phyloP scores from a whole-genome alignment of 2,888 invertebrate species.

The Acholoe squamosa region DNA sequence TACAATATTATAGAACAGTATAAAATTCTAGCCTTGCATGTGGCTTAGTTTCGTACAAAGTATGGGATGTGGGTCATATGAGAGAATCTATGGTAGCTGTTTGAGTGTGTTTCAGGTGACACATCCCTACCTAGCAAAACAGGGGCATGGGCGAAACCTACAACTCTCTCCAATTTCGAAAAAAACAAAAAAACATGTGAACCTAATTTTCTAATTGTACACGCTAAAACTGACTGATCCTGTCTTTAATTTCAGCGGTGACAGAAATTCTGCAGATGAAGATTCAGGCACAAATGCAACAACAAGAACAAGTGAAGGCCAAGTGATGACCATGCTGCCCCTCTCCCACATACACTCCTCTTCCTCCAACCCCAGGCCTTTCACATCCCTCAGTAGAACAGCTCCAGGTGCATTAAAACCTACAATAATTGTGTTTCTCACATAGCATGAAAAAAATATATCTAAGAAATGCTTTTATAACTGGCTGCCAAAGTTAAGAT shows the following conservation, averaged over 20 bases:
- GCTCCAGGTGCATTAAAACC: neutral
- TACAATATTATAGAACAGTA: too few species aligned
- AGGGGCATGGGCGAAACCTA: neutral
- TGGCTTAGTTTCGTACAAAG: too few species aligned
- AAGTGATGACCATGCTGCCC: neutral
- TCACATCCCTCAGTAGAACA: neutral
- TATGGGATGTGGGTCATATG: too few species aligned
- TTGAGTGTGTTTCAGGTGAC: neutral
- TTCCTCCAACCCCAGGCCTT: neutral
- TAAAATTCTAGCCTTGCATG: too few species aligned
- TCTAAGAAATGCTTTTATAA: too few species aligned
- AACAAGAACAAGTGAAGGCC: slow-evolving; percentile 70
- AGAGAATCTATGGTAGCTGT: too few species aligned
- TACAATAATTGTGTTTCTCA: too few species aligned
- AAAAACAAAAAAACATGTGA: neutral
- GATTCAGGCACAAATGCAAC: slow-evolving; percentile 76
- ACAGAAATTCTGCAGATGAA: slow-evolving; percentile 79
- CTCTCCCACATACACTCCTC: too few species aligned
- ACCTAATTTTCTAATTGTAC: too few species aligned
- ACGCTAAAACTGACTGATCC: neutral
- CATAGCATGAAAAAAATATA: too few species aligned
- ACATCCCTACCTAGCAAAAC: neutral
- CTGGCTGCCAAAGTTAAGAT: too few species aligned
- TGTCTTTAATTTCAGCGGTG: slow-evolving; percentile 74
- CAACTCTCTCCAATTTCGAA: neutral